These are phyloP conservation scores for Drosophila conformis DNA, from an alignment of 2,888 invertebrate species.

Conservation along the genomic window DNA sequence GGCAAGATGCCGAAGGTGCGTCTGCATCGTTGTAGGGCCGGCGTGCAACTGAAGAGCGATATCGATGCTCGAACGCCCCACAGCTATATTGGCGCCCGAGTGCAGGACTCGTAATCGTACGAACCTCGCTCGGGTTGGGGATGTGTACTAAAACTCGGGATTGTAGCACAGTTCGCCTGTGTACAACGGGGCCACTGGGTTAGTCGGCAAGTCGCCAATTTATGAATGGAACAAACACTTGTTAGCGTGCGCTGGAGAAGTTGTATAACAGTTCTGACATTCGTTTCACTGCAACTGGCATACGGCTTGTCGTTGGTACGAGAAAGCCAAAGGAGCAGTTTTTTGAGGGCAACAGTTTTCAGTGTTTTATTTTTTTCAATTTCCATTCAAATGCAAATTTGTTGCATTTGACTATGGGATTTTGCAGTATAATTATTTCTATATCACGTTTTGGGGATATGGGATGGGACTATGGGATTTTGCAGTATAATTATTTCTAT, in stretches of 20 bases:
- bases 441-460: not conserved
- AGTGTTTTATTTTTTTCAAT: not conserved
- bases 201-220: constrained; percentile 53
- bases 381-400: not conserved
- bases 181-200: constrained; percentile 47
- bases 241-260: constrained; percentile 67
- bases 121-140: constrained; percentile 7
- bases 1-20: constrained; percentile 46
- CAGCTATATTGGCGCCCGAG: constrained; percentile 21
- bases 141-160: constrained; percentile 59
- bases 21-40: constrained; percentile 74
- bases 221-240: constrained; percentile 82
- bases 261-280: constrained; percentile 3
- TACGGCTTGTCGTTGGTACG: constrained; percentile 11
- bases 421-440: not conserved
- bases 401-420: not conserved
- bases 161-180: constrained; percentile 40
- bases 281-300: constrained; percentile 17
- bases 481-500: not conserved
- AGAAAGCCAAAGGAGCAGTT: not conserved
- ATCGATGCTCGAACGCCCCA: constrained; percentile 4
- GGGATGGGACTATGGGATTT: not conserved
- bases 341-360: not conserved
- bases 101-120: constrained; percentile 2
- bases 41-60: constrained; percentile 67